These are phyloP conservation scores for Echinops telfairi DNA, from an alignment of 2,113 vertebrate genomes.

Conservation along the genomic window DNA sequence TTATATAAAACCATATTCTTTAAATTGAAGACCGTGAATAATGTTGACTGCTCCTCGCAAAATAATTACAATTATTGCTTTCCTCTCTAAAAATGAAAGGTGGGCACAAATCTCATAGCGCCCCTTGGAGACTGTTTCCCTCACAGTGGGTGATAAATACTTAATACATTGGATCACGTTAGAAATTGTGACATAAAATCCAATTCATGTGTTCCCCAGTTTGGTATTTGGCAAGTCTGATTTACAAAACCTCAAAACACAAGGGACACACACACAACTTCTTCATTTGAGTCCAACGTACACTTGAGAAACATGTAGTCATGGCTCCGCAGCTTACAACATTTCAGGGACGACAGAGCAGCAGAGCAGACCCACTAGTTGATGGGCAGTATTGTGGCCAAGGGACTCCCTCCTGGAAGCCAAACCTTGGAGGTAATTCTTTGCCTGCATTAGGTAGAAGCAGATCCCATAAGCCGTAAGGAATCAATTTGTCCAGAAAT, in stretches of 20 bases:
- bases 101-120: not conserved
- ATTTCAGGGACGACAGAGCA: not conserved
- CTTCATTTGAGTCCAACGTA: constrained; percentile 47
- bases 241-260: constrained; percentile 30
- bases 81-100: constrained; percentile 43
- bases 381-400: not conserved
- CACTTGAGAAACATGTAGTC: constrained; percentile 49
- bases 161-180: constrained; percentile 65
- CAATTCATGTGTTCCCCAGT: constrained; percentile 8
- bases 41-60: not conserved
- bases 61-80: not conserved
- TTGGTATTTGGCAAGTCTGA: constrained; percentile 49
- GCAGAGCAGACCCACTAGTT: not conserved
- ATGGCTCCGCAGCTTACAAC: constrained; percentile 1
- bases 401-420: not conserved
- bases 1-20: not conserved
- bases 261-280: not conserved
- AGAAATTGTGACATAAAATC: constrained; percentile 54
- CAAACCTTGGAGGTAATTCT: not conserved
- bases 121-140: not conserved
- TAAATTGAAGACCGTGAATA: constrained; percentile 40
- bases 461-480: not conserved
- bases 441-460: not conserved
- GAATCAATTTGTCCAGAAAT: not conserved
- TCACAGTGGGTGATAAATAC: constrained; percentile 19